phyloP scores from a whole-genome alignment of 2,888 invertebrate genomes.

The Crematogaster levior region DNA sequence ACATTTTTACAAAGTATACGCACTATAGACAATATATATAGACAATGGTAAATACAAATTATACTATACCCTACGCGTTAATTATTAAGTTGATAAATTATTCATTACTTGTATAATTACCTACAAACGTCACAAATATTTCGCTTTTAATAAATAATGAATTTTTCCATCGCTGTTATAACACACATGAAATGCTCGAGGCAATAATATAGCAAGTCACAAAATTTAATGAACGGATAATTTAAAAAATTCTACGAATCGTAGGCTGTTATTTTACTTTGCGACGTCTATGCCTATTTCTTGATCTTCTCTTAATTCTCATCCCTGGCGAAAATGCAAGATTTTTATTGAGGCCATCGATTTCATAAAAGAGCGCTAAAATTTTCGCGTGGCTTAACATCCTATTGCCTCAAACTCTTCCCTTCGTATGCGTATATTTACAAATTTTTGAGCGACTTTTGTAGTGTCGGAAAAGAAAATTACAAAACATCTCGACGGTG shows the following conservation, averaged over 20 bases:
- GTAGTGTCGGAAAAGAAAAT: neutral
- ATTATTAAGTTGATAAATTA: slow-evolving; percentile 36
- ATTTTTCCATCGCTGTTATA: neutral
- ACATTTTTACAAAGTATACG: slow-evolving; percentile 45
- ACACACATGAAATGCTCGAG: neutral
- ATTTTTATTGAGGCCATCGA: neutral
- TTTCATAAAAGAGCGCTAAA: neutral
- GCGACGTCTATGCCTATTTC: neutral
- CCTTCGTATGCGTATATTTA: neutral
- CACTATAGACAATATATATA: slow-evolving; percentile 32
- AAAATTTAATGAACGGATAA: neutral
- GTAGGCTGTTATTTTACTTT: neutral
- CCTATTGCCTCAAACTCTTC: slow-evolving; percentile 6
- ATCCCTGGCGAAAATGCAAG: neutral
- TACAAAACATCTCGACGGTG: neutral
- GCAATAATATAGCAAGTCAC: slow-evolving; percentile 10
- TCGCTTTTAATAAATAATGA: slow-evolving; percentile 39
- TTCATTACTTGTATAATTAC: slow-evolving; percentile 27
- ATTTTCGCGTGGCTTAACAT: neutral
- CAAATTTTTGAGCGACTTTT: slow-evolving; percentile 13
- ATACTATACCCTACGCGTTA: slow-evolving; percentile 1
- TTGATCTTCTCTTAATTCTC: neutral
- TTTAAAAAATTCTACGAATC: neutral
- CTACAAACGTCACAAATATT: slow-evolving; percentile 43
- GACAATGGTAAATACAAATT: slow-evolving; percentile 20